Evolutionary conservation across 2,888 invertebrate species (phyloP).

Genomic region (Globia sparganii): DNA sequence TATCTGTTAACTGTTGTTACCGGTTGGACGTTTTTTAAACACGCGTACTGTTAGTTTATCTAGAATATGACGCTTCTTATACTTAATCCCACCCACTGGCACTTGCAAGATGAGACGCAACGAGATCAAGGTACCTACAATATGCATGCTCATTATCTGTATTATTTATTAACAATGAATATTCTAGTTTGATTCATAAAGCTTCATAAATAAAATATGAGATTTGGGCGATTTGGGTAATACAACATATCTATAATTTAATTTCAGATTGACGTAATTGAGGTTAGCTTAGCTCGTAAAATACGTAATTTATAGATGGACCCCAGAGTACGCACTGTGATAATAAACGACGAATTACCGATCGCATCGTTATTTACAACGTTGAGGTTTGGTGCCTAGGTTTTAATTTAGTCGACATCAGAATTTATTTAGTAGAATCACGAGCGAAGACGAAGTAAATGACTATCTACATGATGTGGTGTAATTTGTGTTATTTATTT

Average conservation of each 20-base stretch:
- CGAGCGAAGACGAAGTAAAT: slow-evolving; percentile 35
- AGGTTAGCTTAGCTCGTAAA: slow-evolving; percentile 60
- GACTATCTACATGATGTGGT: slow-evolving; percentile 13
- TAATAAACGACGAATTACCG: slow-evolving; percentile 58
- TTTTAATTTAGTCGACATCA: slow-evolving; percentile 54
- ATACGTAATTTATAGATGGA: slow-evolving; percentile 62
- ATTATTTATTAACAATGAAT: slow-evolving; percentile 39
- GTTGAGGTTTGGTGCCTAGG: slow-evolving; percentile 37
- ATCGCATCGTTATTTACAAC: slow-evolving; percentile 52
- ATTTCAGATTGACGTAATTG: slow-evolving; percentile 60
- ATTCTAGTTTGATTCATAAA: slow-evolving; percentile 33
- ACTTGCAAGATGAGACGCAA: slow-evolving; percentile 1
- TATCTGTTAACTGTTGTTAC: slow-evolving; percentile 24
- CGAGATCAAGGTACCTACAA: slow-evolving; percentile 24
- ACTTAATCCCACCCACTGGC: not conserved
- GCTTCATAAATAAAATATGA: slow-evolving; percentile 43
- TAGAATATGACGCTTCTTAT: slow-evolving; percentile 9
- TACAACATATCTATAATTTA: slow-evolving; percentile 55
- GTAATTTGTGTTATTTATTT: slow-evolving; percentile 41
- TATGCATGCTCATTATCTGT: slow-evolving; percentile 7
- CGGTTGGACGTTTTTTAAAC: slow-evolving; percentile 25
- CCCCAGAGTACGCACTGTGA: slow-evolving; percentile 47
- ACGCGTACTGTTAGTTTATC: slow-evolving; percentile 41
- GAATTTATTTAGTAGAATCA: slow-evolving; percentile 48
- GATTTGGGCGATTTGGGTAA: slow-evolving; percentile 48